Percentiles rank a stretch among this genome's conserved stretches.
These are phyloP conservation scores for Stegodyphus mimosarum DNA, from an alignment of 1,140 invertebrate species.

Conservation along the genomic window DNA sequence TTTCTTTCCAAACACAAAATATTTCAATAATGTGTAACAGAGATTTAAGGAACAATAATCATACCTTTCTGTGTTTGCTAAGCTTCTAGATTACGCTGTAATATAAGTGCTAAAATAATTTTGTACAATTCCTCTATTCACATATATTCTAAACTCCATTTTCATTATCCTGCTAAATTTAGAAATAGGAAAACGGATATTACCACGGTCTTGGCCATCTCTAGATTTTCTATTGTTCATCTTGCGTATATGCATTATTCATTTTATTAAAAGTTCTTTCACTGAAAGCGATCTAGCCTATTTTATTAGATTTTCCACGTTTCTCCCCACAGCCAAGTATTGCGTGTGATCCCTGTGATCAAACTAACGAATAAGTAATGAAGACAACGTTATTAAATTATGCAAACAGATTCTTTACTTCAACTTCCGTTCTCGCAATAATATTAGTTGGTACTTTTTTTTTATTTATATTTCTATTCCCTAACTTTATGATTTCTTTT, in stretches of 20 bases:
- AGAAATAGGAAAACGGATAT: neutral
- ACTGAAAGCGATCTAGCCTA: neutral
- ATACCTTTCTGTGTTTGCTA: no score
- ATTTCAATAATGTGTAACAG: no score
- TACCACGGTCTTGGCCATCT: neutral
- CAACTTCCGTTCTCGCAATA: constrained; percentile 14
- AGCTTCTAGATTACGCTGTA: no score
- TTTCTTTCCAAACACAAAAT: no score
- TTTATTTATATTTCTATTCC: constrained; percentile 12
- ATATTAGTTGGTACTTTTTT: constrained; percentile 33
- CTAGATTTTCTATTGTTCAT: neutral
- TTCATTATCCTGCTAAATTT: no score
- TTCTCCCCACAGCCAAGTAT: neutral
- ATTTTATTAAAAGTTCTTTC: constrained; percentile 58
- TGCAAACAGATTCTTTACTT: constrained; percentile 44
- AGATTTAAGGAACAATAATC: no score
- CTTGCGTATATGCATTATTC: constrained; percentile 38
- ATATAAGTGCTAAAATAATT: no score
- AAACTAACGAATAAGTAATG: constrained; percentile 58
- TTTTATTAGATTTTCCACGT: constrained; percentile 45
- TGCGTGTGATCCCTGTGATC: constrained; percentile 25
- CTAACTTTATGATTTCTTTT: constrained; percentile 21
- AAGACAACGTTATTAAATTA: constrained; percentile 53
- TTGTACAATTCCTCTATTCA: no score
- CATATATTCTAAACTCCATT: no score